These are phyloP conservation scores for Venturia canescens DNA, from an alignment of 1,140 invertebrate species.

Conservation along the genomic window DNA sequence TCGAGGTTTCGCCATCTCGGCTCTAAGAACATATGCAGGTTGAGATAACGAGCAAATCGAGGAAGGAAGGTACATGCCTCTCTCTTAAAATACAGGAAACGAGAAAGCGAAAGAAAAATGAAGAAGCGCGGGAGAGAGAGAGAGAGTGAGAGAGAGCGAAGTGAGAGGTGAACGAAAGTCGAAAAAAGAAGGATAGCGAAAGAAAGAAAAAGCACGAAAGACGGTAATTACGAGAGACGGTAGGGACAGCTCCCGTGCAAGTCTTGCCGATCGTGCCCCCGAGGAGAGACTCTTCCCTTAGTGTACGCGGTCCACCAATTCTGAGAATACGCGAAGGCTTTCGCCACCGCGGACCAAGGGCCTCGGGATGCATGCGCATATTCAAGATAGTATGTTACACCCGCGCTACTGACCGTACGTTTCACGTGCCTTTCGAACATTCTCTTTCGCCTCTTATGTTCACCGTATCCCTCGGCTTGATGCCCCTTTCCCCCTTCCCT, in stretches of 20 bases:
- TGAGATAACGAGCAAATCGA: conserved; percentile 18
- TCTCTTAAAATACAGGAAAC: conserved; percentile 7
- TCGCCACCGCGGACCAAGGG: conserved; percentile 57
- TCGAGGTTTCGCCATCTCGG: not conserved
- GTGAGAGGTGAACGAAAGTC: not conserved
- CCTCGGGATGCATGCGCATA: conserved; percentile 74
- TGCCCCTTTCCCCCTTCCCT: conserved; percentile 35
- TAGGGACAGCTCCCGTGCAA: conserved; percentile 73
- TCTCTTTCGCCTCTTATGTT: conserved; percentile 35
- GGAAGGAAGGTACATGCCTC: not conserved
- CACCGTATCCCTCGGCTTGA: conserved; percentile 48
- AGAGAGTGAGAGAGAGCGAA: conserved; percentile 13
- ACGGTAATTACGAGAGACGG: conserved; percentile 70
- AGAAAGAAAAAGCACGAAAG: conserved; percentile 58
- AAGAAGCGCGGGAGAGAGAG: not conserved
- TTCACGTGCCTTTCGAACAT: conserved; percentile 50
- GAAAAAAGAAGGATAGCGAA: conserved; percentile 59
- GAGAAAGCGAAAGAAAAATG: conserved; percentile 14
- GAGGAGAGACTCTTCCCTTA: conserved; percentile 5
- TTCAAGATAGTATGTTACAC: conserved; percentile 77
- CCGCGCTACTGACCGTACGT: conserved; percentile 70
- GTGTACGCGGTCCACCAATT: conserved; percentile 63
- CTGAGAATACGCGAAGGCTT: conserved; percentile 66
- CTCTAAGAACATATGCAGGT: conserved; percentile 17
- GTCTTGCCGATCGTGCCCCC: conserved; percentile 63